Evolutionary conservation across 2,888 invertebrate genomes (phyloP), one percentile per base, ranked within the genome.

Genomic region (Apeira syringaria): DNA sequence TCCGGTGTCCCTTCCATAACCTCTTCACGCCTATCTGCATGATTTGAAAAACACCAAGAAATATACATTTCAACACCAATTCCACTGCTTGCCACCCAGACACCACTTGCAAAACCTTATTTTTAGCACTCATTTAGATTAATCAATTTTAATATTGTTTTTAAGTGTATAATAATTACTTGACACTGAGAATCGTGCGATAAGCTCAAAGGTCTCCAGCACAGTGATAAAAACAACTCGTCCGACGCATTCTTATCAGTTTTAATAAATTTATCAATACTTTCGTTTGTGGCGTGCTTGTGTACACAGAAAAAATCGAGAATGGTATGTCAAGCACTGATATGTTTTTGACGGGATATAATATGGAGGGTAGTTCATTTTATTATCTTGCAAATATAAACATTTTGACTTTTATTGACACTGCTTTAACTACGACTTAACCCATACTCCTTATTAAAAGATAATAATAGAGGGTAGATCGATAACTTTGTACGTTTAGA

Each of bases 41-140:
- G 9, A 86, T 56, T 53, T 89, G 87, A 81, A 83, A 87, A 17
- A 83, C 50, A 1, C 89, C 88, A 6, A 85, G 26, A 38, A 82
- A 68, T 17, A 83, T 42, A 53, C 83, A 83, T 50, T 77, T 74
- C 0, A 82, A 26, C 10, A 85, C 61, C 43, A 87, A 61, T 40
- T 82, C 80, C 6, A 86, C 73, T 0, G 88, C 84, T 13, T 72
- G 67, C 83, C 85, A 83, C 0, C 89, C 88, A 0, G 77, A 66
- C 0, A 87, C 72, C n/a, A 73, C 56, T 64, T 80, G 60, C 20
- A 89, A 61, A 15, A 82, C 74, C 53, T 76, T 74, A 37, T 60
- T 64, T 49, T 60, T 69, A 31, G 61, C 74, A 63, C 83, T 68
- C 87, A 87, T 87, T 25, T 29, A 61, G 32, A 13, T 9, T 20